These are phyloP conservation scores for Xyrauchen texanus DNA, from an alignment of 2,113 vertebrate species.

Conservation along the genomic window DNA sequence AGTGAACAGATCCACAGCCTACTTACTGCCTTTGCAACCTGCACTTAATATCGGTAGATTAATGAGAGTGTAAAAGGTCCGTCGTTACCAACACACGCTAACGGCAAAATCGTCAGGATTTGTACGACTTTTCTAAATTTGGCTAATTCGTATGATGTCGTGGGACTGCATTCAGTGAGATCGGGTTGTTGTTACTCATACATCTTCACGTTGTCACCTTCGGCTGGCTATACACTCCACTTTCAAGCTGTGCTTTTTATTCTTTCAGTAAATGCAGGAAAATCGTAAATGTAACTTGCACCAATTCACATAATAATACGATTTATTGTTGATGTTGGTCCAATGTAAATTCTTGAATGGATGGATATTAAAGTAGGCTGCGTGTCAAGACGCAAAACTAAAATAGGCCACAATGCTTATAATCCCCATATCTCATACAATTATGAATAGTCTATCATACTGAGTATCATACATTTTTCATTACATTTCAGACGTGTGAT, in stretches of 20 bases:
- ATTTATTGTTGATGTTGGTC: neutral
- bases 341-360: neutral
- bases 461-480: too few relatives aligned
- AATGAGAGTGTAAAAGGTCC: conserved; percentile 47
- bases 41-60: conserved; percentile 48
- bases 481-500: neutral
- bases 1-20: conserved; percentile 44
- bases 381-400: neutral
- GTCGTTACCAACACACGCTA: conserved; percentile 30
- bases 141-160: too few relatives aligned
- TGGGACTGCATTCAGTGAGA: too few relatives aligned
- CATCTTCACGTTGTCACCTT: conserved; percentile 36
- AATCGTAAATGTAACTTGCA: neutral
- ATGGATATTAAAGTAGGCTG: neutral
- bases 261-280: neutral
- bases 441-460: too few relatives aligned
- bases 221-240: neutral
- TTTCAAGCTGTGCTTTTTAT: conserved; percentile 2
- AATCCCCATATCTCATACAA: neutral
- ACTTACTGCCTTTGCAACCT: conserved; percentile 31
- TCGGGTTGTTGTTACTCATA: neutral
- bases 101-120: too few relatives aligned
- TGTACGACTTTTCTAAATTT: too few relatives aligned
- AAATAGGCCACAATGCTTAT: neutral
- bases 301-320: neutral